Percentiles rank a stretch among this genome's conserved stretches.
These are phyloP conservation scores for Phenganax stokvisi DNA, from an alignment of 92 coral and sea anemone genomes.

Conservation along the genomic window DNA sequence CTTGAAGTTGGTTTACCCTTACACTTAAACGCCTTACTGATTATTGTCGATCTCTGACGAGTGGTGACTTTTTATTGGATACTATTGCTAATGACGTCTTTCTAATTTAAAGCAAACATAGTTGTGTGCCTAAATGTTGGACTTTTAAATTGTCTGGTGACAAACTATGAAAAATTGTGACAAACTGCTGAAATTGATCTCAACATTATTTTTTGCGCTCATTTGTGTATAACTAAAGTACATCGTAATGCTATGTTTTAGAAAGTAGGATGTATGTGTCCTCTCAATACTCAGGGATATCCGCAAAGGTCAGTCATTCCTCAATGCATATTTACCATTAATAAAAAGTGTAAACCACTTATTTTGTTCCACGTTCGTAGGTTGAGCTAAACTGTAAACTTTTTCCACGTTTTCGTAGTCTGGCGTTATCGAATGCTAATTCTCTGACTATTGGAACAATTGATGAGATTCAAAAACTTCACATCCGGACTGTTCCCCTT, in stretches of 20 bases:
- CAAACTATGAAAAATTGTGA: too few relatives aligned
- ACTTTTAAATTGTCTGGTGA: too few relatives aligned
- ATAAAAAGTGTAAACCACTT: too few relatives aligned
- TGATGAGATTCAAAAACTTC: constrained; percentile 95
- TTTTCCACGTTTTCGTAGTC: constrained; percentile 43
- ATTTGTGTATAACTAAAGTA: too few relatives aligned
- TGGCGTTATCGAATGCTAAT: constrained; percentile 87
- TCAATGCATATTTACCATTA: neutral
- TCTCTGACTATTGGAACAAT: constrained; percentile 92
- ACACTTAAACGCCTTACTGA: too few relatives aligned
- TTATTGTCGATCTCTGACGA: neutral
- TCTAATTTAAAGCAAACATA: too few relatives aligned
- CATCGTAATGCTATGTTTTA: constrained; percentile 7
- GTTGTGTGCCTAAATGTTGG: too few relatives aligned
- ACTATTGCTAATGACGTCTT: too few relatives aligned
- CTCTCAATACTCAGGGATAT: constrained; percentile 90
- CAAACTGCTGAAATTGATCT: too few relatives aligned
- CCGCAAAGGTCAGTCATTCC: constrained; percentile 67
- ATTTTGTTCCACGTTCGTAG: neutral
- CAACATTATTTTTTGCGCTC: too few relatives aligned
- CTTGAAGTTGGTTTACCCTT: too few relatives aligned
- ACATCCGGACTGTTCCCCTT: constrained; percentile 86
- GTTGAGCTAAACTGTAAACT: neutral
- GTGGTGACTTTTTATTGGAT: too few relatives aligned
- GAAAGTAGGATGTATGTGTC: constrained; percentile 98